Base-by-base conservation (phyloP, 2,113 vertebrate genomes). In the Strix uralensis region DNA sequence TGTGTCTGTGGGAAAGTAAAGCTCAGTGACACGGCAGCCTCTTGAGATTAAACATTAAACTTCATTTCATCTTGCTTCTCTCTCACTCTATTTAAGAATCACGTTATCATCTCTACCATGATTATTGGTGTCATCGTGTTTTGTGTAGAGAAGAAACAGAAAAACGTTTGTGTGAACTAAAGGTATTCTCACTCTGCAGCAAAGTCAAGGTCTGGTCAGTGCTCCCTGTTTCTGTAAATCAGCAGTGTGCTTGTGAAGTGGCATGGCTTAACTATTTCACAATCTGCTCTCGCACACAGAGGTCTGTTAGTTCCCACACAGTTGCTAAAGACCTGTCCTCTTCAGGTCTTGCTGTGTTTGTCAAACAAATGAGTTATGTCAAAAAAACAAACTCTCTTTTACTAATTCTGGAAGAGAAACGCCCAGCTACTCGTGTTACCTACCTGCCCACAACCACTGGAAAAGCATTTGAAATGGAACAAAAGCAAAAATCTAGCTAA, bases 1-100 rank as follows among this genome's bases (percentile, higher is more conserved):
- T 97, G 90, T 71, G 94, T 65, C 93, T 88, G 80, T 95, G 86
- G 86, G 91, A 96, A 97, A 96, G 91, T 36, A 93, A 86, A 96
- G 32, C 46, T 80, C 38, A 15, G 29, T 83, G 95, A 97, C 4
- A 6, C 17, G 2, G 90, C 54, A 95, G 88, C 86, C 87, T 83
- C 86, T 36, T 78, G 84, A 91, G 72, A 92, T 88, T 92, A 90
- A 92, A 90, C 67, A 67, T 54, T 90, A 83, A 69, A 57, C 54
- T 92, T 88, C 17, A 62, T 49, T 74, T 86, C 52, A 11, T 47
- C 86, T 83, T 57, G 46, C 27, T 55, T 90, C 81, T 78, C 74
- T n/a, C 55, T 94, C 49, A 14, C 88, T 89, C 69, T 78, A 2
- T 62, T 92, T 42, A 94, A 92, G 79, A 88, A 92, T 81, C 71